These are phyloP conservation scores for Synanthedon myopaeformis DNA, from an alignment of 2,888 invertebrate species.

Conservation along the genomic window DNA sequence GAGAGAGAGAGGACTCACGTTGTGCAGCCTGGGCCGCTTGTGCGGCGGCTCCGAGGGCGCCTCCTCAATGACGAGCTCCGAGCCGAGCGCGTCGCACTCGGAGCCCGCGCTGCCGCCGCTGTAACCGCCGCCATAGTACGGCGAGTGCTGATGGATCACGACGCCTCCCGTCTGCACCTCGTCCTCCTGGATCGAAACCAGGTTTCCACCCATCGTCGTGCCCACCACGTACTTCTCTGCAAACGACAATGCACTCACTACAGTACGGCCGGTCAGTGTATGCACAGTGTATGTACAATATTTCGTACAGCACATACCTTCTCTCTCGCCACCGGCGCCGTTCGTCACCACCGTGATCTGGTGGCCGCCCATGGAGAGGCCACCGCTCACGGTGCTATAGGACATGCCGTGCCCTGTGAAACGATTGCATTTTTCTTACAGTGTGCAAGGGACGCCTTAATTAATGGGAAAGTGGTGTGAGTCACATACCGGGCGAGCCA, in stretches of 20 bases:
- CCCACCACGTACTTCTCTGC: constrained; percentile 67
- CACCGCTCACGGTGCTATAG: constrained; percentile 56
- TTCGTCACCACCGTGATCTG: constrained; percentile 71
- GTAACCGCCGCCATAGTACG: constrained; percentile 32
- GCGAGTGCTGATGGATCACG: constrained; percentile 48
- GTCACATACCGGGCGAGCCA: constrained; percentile 75
- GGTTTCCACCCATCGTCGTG: constrained; percentile 47
- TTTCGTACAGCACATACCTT: too few species aligned
- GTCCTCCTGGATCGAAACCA: constrained; percentile 63
- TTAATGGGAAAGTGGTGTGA: too few species aligned
- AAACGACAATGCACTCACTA: too few species aligned
- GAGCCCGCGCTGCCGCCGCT: constrained; percentile 10
- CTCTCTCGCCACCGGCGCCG: constrained; percentile 68
- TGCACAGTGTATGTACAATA: too few species aligned
- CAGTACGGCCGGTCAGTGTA: too few species aligned
- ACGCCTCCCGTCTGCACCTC: constrained; percentile 39
- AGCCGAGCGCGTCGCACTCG: constrained; percentile 22
- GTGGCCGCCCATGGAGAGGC: constrained; percentile 70
- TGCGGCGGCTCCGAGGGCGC: constrained; percentile 38
- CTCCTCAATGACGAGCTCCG: constrained; percentile 57
- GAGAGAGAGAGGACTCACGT: constrained; percentile 27
- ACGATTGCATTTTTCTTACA: background rate
- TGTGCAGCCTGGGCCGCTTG: constrained; percentile 42
- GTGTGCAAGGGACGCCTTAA: too few species aligned
- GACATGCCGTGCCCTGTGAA: constrained; percentile 50